These are phyloP conservation scores for Steinernema feltiae DNA, from an alignment of 1,140 invertebrate genomes.

Conservation along the genomic window DNA sequence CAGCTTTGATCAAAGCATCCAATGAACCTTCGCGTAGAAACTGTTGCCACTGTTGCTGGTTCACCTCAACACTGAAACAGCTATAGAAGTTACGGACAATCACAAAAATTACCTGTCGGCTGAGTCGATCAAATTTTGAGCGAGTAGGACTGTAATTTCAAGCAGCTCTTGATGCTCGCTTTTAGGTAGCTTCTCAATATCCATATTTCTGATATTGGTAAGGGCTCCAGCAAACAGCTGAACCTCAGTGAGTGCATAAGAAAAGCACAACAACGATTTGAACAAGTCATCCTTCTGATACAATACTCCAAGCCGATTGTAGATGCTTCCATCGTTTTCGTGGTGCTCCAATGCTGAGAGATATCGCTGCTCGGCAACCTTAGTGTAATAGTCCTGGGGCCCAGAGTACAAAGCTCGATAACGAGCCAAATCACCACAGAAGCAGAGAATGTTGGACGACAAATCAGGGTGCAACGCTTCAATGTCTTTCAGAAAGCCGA, in stretches of 20 bases:
- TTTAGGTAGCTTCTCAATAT: not conserved
- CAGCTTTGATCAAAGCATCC: not conserved
- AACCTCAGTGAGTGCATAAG: not conserved
- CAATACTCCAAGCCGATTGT: not conserved
- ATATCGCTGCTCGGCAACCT: not conserved
- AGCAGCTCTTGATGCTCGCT: not conserved
- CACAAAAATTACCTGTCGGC: not conserved
- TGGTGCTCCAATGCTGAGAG: not conserved
- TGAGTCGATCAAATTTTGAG: not conserved
- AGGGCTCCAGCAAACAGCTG: not conserved
- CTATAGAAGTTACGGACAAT: not conserved
- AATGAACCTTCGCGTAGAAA: not conserved
- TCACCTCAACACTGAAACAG: constrained; percentile 1
- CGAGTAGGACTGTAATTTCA: not conserved
- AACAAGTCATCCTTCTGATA: not conserved
- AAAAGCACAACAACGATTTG: not conserved
- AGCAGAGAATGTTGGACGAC: not conserved
- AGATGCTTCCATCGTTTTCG: not conserved
- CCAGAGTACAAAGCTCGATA: not conserved
- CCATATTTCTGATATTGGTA: not conserved
- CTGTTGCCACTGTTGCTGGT: not conserved
- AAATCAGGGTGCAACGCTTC: not conserved
- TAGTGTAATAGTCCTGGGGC: not conserved
- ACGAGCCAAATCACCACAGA: not conserved
- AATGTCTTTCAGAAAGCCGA: not conserved